phyloP scores from a whole-genome alignment of 2,797 vertebrate genomes.

The Cirrhinus mrigala region DNA sequence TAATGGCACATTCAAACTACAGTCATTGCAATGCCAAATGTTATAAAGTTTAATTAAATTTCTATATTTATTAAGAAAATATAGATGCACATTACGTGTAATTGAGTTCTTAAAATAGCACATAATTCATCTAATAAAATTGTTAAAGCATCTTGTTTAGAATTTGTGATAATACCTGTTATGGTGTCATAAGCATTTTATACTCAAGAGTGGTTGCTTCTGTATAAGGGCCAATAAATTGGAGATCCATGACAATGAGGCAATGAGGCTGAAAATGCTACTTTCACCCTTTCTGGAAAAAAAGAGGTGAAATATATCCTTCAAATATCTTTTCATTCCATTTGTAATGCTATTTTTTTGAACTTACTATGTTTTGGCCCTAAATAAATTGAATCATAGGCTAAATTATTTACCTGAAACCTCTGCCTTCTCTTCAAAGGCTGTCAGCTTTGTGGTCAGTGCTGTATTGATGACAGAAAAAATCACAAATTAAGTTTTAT shows the following conservation, averaged over 20 bases:
- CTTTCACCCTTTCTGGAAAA: not conserved
- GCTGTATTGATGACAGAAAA: not conserved
- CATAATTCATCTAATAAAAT: not conserved
- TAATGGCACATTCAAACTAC: too few species aligned
- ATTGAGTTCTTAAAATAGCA: not conserved
- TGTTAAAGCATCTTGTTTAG: not conserved
- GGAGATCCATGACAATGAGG: too few species aligned
- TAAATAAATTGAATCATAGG: too few species aligned
- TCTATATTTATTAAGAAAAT: too few species aligned
- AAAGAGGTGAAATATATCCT: not conserved
- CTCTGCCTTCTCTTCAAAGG: too few species aligned
- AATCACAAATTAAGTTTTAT: not conserved
- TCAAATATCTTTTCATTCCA: not conserved
- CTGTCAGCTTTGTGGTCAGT: not conserved
- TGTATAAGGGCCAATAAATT: not conserved
- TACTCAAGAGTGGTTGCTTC: not conserved
- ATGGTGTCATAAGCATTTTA: not conserved
- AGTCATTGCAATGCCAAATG: too few species aligned
- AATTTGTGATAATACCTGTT: slow-evolving; percentile 16
- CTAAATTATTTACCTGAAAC: too few species aligned
- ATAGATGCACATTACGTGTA: too few species aligned
- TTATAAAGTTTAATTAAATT: too few species aligned
- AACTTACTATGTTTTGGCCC: too few species aligned
- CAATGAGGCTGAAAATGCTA: slow-evolving; percentile 22
- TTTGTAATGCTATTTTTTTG: not conserved